These are phyloP conservation scores for Odiellus spinosus DNA, from an alignment of 2,888 invertebrate genomes.

Conservation along the genomic window DNA sequence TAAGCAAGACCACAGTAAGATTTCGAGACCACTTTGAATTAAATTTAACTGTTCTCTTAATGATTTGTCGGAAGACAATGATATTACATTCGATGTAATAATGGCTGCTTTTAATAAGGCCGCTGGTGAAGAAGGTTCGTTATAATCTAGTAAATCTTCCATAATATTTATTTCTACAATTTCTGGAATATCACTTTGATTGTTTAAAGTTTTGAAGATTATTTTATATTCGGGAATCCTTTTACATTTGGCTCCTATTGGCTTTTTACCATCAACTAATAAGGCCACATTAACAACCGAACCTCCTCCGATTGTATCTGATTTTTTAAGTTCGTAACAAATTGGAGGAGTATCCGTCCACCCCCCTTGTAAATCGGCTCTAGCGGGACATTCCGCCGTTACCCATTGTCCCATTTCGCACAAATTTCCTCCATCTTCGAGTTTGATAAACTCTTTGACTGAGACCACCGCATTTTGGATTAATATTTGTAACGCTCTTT, in stretches of 20 bases:
- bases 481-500: slow-evolving; percentile 36
- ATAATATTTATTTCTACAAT: no score
- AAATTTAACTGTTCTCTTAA: slow-evolving; percentile 24
- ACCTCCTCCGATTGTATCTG: slow-evolving; percentile 25
- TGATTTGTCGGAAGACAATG: slow-evolving; percentile 19
- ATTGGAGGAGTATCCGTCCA: slow-evolving; percentile 43
- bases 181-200: no score
- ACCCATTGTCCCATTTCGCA: slow-evolving; percentile 27
- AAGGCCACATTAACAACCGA: slow-evolving; percentile 35
- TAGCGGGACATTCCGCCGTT: slow-evolving; percentile 33
- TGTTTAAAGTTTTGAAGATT: no score
- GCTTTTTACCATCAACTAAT: slow-evolving; percentile 30
- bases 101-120: slow-evolving; percentile 35
- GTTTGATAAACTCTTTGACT: slow-evolving; percentile 25
- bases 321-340: slow-evolving; percentile 32
- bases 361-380: slow-evolving; percentile 38
- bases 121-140: slow-evolving; percentile 22
- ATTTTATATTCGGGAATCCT: no score
- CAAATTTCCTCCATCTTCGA: slow-evolving; percentile 1
- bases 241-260: no score
- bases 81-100: slow-evolving; percentile 31
- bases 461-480: slow-evolving; percentile 33
- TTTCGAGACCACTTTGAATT: slow-evolving; percentile 32
- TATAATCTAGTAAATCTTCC: no score
- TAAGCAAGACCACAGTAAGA: slow-evolving; percentile 33